These are phyloP conservation scores for Drosophila micromelanica DNA, from an alignment of 1,140 invertebrate genomes.

Conservation along the genomic window DNA sequence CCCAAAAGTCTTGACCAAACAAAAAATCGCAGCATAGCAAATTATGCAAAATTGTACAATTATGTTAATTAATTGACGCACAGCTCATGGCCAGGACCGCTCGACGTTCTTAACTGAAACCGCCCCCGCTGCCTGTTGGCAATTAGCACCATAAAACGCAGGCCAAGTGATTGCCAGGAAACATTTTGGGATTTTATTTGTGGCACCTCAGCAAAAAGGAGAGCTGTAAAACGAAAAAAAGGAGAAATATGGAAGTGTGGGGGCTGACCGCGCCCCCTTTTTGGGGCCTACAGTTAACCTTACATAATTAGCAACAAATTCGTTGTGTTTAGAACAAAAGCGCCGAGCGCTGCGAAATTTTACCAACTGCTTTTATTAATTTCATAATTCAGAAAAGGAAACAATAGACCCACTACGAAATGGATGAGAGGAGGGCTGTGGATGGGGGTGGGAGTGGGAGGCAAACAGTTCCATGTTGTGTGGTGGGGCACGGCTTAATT, in stretches of 20 bases:
- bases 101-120: slow-evolving; percentile 7
- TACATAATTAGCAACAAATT: slow-evolving; percentile 79
- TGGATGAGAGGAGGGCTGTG: background rate
- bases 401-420: slow-evolving; percentile 24
- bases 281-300: slow-evolving; percentile 57
- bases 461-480: background rate
- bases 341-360: slow-evolving; percentile 65
- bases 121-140: slow-evolving; percentile 30
- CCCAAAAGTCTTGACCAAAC: background rate
- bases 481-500: slow-evolving; percentile 59
- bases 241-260: background rate
- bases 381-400: slow-evolving; percentile 69
- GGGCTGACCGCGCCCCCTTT: slow-evolving; percentile 25
- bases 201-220: slow-evolving; percentile 29
- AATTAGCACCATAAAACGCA: slow-evolving; percentile 79
- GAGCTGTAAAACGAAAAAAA: slow-evolving; percentile 12
- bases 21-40: slow-evolving; percentile 54
- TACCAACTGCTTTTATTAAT: slow-evolving; percentile 75
- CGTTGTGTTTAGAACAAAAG: slow-evolving; percentile 79
- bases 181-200: slow-evolving; percentile 56
- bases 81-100: slow-evolving; percentile 22
- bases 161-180: slow-evolving; percentile 52
- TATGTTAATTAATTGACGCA: slow-evolving; percentile 80
- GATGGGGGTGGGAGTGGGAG: background rate
- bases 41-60: slow-evolving; percentile 81